Percentiles rank a stretch among this genome's conserved stretches.
These are phyloP conservation scores for Euwallacea similis DNA, from an alignment of 1,140 invertebrate species.

Conservation along the genomic window DNA sequence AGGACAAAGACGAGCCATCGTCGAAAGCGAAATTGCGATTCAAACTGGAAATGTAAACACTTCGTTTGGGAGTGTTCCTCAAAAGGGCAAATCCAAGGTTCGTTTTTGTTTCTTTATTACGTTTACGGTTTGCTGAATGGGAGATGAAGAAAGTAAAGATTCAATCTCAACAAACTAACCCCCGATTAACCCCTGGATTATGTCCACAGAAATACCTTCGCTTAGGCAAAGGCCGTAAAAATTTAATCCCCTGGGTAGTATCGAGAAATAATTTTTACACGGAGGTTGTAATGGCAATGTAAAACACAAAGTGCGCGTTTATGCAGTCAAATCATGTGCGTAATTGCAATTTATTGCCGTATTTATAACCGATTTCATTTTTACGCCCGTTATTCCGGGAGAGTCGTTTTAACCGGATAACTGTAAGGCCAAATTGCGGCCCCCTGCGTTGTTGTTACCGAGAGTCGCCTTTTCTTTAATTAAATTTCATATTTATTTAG, in stretches of 20 bases:
- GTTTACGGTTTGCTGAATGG: slow-evolving; percentile 18
- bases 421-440: slow-evolving; percentile 9
- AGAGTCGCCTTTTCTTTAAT: too few species aligned
- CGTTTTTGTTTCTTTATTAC: slow-evolving; percentile 33
- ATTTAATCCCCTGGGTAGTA: neutral
- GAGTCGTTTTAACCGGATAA: slow-evolving; percentile 27
- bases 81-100: slow-evolving; percentile 18
- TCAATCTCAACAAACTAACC: neutral
- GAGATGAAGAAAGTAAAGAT: neutral
- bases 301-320: slow-evolving; percentile 25
- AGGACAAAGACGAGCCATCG: slow-evolving; percentile 21
- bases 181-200: neutral
- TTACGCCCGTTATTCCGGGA: slow-evolving; percentile 18
- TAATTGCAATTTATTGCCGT: slow-evolving; percentile 36
- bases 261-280: slow-evolving; percentile 12
- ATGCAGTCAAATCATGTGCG: slow-evolving; percentile 33
- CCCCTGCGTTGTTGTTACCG: neutral
- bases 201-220: neutral
- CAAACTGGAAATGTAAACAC: slow-evolving; percentile 35
- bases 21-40: slow-evolving; percentile 33
- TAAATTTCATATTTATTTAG: too few species aligned
- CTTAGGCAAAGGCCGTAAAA: neutral
- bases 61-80: slow-evolving; percentile 28
- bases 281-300: slow-evolving; percentile 4
- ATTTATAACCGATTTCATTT: slow-evolving; percentile 37